Conservation (phyloP, 2,888 invertebrate species). For the Morinoia aosen region DNA sequence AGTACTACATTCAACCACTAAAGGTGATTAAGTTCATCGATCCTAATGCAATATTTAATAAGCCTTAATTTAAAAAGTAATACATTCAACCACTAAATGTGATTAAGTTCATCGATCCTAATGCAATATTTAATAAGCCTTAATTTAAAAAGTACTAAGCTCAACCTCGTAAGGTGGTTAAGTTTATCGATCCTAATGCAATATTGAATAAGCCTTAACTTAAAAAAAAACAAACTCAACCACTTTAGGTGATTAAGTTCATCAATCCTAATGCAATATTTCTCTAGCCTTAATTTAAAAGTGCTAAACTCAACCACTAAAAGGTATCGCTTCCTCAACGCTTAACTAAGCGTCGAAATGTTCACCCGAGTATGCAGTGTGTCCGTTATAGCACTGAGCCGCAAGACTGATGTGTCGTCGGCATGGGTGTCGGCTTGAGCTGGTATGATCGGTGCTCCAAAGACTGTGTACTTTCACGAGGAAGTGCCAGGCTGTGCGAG, state of each 20-base stretch:
- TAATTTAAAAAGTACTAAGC: background rate
- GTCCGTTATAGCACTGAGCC: background rate
- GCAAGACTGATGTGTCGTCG: background rate
- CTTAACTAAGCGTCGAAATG: background rate
- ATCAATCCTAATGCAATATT: no score
- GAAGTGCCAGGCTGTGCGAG: background rate
- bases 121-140: background rate
- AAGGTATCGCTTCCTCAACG: background rate
- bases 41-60: no score
- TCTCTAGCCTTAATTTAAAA: background rate
- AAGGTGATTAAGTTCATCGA: background rate
- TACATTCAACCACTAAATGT: no score
- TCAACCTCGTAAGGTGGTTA: no score
- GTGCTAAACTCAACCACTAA: no score
- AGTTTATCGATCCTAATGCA: no score
- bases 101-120: no score
- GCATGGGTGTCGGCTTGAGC: background rate
- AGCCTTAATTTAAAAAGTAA: no score
- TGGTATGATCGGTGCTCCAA: background rate
- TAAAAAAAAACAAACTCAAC: background rate
- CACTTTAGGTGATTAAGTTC: background rate
- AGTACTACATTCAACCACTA: no score
- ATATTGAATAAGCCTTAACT: background rate
- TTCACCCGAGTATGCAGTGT: background rate
- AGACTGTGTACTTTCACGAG: background rate